A percentile compares a stretch with the other conserved stretches of the same genome.
These are phyloP conservation scores for Acanthisitta chloris DNA, from an alignment of 2,113 vertebrate genomes.

Conservation along the genomic window DNA sequence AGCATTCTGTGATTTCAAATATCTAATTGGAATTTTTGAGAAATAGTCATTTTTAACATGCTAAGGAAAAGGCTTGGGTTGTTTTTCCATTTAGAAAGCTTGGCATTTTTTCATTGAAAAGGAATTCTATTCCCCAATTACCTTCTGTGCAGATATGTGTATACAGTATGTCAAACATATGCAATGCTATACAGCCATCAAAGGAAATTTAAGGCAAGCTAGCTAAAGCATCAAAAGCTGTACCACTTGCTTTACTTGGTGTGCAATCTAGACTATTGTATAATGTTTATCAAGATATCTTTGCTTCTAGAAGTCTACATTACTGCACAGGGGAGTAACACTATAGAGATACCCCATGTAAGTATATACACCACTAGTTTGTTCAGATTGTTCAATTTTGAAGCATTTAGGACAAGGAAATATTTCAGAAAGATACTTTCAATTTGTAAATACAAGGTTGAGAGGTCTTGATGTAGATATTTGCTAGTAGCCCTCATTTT, in stretches of 20 bases:
- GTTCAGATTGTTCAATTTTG: neutral
- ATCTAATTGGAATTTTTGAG: neutral
- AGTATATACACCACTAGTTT: neutral
- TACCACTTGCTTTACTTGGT: neutral
- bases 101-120: neutral
- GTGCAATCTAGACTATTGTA: neutral
- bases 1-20: neutral
- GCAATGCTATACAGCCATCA: neutral
- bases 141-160: neutral
- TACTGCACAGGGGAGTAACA: neutral
- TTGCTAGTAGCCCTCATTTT: neutral
- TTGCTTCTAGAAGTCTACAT: neutral
- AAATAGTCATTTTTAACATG: neutral
- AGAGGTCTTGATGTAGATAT: neutral
- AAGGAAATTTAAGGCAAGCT: neutral
- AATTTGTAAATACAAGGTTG: neutral
- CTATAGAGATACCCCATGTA: neutral
- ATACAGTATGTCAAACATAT: neutral
- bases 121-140: neutral
- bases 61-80: accelerated
- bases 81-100: neutral
- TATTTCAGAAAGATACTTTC: neutral
- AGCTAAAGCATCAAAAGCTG: neutral
- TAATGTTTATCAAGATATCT: neutral
- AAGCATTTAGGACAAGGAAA: neutral